A percentile compares a stretch with the other conserved stretches of the same genome.
phyloP scores from a whole-genome alignment of 1,140 invertebrate species.

The Aethina tumida region DNA sequence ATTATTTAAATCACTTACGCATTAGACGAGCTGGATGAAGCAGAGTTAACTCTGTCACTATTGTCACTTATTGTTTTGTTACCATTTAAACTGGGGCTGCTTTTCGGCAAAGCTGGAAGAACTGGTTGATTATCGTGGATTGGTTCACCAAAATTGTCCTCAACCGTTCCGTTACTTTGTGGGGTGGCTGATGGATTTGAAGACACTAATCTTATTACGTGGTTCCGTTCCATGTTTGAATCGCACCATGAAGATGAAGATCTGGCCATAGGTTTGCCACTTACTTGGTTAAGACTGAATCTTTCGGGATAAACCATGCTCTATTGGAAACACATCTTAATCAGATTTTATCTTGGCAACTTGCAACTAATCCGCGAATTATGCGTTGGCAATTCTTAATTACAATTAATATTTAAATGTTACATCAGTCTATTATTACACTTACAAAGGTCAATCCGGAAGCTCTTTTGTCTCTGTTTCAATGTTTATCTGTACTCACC shows the following conservation, averaged over 20 bases:
- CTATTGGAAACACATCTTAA: slow-evolving; percentile 15
- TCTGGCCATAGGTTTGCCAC: slow-evolving; percentile 18
- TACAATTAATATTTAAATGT: not conserved
- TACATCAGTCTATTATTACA: not conserved
- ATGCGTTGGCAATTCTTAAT: not conserved
- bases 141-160: slow-evolving; percentile 6
- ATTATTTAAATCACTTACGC: not conserved
- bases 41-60: slow-evolving; percentile 1
- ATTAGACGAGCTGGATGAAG: slow-evolving; percentile 2
- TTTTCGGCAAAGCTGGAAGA: slow-evolving; percentile 7
- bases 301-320: slow-evolving; percentile 37
- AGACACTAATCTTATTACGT: slow-evolving; percentile 17
- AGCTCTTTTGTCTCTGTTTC: no score
- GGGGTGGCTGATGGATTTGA: not conserved
- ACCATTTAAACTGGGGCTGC: slow-evolving; percentile 2
- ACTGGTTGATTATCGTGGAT: slow-evolving; percentile 8
- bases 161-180: not conserved
- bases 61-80: slow-evolving; percentile 4
- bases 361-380: not conserved
- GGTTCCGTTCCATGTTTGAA: slow-evolving; percentile 25
- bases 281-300: slow-evolving; percentile 28
- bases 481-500: no score
- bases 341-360: not conserved
- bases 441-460: no score
- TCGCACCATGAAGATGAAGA: slow-evolving; percentile 29